Conservation (phyloP, 2,113 vertebrate species). For the Epinephelus fuscoguttatus region DNA sequence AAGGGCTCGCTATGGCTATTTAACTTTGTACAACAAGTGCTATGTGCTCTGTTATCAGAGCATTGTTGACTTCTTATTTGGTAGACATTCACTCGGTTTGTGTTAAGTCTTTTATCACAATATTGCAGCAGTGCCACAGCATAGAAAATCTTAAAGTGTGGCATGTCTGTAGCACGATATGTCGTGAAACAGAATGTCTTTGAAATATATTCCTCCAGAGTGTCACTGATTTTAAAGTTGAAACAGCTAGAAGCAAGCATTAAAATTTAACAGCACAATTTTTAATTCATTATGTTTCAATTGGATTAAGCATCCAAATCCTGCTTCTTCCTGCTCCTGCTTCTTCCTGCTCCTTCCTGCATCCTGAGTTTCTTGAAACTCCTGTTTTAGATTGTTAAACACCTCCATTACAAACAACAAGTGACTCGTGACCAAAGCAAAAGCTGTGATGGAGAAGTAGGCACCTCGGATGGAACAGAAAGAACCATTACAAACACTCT, state of each 20-base stretch:
- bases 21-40: background rate
- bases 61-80: background rate
- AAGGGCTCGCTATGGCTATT: background rate
- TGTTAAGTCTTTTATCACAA: background rate
- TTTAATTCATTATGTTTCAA: background rate
- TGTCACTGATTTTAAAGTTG: background rate
- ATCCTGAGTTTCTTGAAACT: background rate
- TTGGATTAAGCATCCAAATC: background rate
- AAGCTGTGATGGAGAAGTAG: background rate
- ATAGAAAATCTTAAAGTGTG: background rate
- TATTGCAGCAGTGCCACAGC: background rate
- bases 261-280: background rate
- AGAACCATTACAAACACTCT: background rate
- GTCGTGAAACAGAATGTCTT: background rate
- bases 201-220: background rate
- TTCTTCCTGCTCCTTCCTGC: background rate
- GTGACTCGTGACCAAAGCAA: background rate
- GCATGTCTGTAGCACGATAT: background rate
- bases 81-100: background rate
- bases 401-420: background rate
- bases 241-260: background rate
- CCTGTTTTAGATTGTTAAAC: background rate
- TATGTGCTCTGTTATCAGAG: background rate
- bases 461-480: background rate
- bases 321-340: background rate